Conservation (phyloP, 2,797 vertebrate species). For the Poeciliopsis infans region DNA sequence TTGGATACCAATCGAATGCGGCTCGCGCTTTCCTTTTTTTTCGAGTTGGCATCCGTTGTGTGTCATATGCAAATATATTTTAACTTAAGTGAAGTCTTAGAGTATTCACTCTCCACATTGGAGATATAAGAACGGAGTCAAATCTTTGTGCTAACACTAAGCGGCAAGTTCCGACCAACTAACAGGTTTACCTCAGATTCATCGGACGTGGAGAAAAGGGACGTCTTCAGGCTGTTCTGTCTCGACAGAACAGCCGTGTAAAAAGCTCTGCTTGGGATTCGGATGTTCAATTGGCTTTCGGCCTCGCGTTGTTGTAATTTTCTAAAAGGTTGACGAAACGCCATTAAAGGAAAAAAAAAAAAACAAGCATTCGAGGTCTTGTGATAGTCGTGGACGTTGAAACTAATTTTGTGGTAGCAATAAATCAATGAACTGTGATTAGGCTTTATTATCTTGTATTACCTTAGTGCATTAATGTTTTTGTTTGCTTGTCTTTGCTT, state of each 20-base stretch:
- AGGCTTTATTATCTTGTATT: conserved; percentile 66
- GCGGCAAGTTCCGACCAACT: conserved; percentile 73
- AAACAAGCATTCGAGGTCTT: conserved; percentile 60
- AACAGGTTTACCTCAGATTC: conserved; percentile 77
- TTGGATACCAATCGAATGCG: conserved; percentile 56
- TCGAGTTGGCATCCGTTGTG: conserved; percentile 65
- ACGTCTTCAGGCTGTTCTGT: conserved; percentile 55
- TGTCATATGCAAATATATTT: conserved; percentile 68
- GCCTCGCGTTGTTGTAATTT: conserved; percentile 42
- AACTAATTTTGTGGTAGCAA: conserved; percentile 74
- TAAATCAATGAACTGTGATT: conserved; percentile 79
- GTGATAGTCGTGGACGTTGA: conserved; percentile 64
- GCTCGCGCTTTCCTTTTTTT: conserved; percentile 8
- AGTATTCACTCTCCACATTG: conserved; percentile 83
- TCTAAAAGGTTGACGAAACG: conserved; percentile 53
- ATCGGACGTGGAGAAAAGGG: conserved; percentile 70
- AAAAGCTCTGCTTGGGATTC: conserved; percentile 46
- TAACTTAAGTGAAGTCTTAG: conserved; percentile 67
- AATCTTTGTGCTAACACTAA: conserved; percentile 72
- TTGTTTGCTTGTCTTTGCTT: conserved; percentile 61
- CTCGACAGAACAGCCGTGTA: conserved; percentile 55
- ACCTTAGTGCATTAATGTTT: conserved; percentile 75
- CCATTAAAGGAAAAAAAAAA: conserved; percentile 3
- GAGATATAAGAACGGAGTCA: conserved; percentile 74
- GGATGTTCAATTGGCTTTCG: conserved; percentile 46